Conservation (phyloP, 2,113 vertebrate genomes). For the Tonatia bakeri region DNA sequence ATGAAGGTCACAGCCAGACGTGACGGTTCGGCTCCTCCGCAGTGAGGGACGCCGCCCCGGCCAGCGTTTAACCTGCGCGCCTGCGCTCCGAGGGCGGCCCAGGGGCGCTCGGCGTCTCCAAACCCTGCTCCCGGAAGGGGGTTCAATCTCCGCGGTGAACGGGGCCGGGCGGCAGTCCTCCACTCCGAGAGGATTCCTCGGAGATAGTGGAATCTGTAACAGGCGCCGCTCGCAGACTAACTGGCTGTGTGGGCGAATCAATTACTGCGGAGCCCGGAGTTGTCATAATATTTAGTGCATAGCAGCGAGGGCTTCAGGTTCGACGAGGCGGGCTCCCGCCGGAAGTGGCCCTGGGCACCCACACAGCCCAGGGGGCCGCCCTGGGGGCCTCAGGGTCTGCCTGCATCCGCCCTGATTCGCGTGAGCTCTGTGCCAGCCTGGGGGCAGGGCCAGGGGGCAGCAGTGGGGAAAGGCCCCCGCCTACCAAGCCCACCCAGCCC, state of each 20-base stretch:
- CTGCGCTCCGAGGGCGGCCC: conserved; percentile 86
- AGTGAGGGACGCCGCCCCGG: conserved; percentile 92
- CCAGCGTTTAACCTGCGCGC: conserved; percentile 95
- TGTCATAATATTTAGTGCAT: conserved; percentile 93
- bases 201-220: conserved; percentile 96
- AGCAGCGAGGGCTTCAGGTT: conserved; percentile 90
- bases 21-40: conserved; percentile 92
- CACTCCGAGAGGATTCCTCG: conserved; percentile 94
- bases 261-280: conserved; percentile 88
- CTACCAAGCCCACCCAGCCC: background rate
- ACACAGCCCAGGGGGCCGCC: conserved; percentile 71
- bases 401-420: background rate
- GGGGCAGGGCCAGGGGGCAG: background rate
- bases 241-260: conserved; percentile 92
- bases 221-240: conserved; percentile 92
- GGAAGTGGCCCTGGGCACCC: conserved; percentile 66
- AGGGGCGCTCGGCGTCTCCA: conserved; percentile 87
- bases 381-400: conserved; percentile 69
- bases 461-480: background rate
- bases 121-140: conserved; percentile 95
- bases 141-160: conserved; percentile 97
- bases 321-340: conserved; percentile 83
- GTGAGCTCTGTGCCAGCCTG: background rate
- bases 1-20: conserved; percentile 95
- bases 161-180: conserved; percentile 93